A percentile compares a stretch with the other conserved stretches of the same genome.
phyloP scores from a whole-genome alignment of 92 coral and sea anemone genomes.

The Epizoanthus fatuus region DNA sequence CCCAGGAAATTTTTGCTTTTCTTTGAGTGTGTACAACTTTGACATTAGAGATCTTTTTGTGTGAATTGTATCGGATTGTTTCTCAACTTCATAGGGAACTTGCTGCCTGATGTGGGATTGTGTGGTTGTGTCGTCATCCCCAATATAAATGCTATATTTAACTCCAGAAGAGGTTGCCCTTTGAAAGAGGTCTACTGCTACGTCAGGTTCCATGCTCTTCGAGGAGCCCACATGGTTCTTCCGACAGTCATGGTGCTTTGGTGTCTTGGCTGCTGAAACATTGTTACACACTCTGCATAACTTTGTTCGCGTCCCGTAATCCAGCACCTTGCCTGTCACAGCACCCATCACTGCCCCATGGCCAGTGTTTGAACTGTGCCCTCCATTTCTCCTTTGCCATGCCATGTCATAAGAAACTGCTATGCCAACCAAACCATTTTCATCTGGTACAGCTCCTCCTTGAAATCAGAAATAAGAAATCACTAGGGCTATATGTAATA shows the following conservation, averaged over 20 bases:
- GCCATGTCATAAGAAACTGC: slow-evolving; percentile 45
- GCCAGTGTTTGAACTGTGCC: slow-evolving; percentile 34
- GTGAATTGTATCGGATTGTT: slow-evolving; percentile 61
- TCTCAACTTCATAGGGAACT: slow-evolving; percentile 57
- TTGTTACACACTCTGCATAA: slow-evolving; percentile 40
- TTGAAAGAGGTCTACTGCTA: slow-evolving; percentile 58
- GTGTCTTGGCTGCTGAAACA: neutral
- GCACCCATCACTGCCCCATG: slow-evolving; percentile 49
- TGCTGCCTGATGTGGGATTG: slow-evolving; percentile 38
- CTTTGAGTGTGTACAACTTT: slow-evolving; percentile 25
- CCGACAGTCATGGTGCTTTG: slow-evolving; percentile 57
- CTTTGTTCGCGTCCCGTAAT: neutral
- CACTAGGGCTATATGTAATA: no score
- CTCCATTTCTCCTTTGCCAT: slow-evolving; percentile 31
- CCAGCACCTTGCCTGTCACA: slow-evolving; percentile 14
- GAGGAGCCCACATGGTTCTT: slow-evolving; percentile 65
- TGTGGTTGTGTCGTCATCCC: slow-evolving; percentile 74
- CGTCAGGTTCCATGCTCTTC: slow-evolving; percentile 64
- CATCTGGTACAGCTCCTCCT: slow-evolving; percentile 5
- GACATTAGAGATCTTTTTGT: slow-evolving; percentile 42
- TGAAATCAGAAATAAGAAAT: no score
- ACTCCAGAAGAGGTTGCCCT: neutral
- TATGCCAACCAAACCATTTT: slow-evolving; percentile 12
- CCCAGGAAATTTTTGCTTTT: slow-evolving; percentile 23
- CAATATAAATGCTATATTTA: slow-evolving; percentile 14